Conservation (phyloP, 2,888 invertebrate species). For the Rhingia campestris region DNA sequence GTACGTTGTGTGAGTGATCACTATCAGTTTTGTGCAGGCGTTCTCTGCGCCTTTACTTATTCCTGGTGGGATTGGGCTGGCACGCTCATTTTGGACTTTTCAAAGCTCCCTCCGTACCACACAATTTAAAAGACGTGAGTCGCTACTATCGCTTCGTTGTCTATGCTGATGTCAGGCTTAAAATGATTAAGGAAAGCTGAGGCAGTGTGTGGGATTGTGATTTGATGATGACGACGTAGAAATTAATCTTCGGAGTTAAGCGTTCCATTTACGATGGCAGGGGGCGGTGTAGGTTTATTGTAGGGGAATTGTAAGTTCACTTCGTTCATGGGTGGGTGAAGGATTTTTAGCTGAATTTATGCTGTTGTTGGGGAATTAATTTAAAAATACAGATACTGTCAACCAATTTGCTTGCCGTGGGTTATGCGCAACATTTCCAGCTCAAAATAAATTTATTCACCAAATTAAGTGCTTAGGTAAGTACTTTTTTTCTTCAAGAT, state of each 20-base stretch:
- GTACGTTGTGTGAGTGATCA: conserved; percentile 58
- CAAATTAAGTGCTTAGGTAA: neutral
- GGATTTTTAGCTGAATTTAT: neutral
- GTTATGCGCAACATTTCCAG: neutral
- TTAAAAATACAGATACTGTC: neutral
- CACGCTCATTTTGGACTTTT: conserved; percentile 37
- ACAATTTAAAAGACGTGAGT: conserved; percentile 62
- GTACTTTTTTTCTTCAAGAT: neutral
- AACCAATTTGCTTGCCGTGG: neutral
- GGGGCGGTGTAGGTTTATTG: neutral
- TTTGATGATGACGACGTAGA: conserved; percentile 58
- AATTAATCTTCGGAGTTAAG: conserved; percentile 51
- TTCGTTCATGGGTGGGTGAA: neutral
- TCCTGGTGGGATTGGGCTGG: conserved; percentile 5
- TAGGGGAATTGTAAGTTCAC: neutral
- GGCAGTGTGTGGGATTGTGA: conserved; percentile 58
- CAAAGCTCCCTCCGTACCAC: conserved; percentile 10
- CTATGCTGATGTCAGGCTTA: conserved; percentile 65
- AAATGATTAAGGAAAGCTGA: conserved; percentile 66
- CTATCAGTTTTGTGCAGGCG: conserved; percentile 61
- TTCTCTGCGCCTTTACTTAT: conserved; percentile 29
- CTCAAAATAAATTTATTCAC: neutral
- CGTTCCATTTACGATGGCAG: neutral
- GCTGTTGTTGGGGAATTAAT: neutral
- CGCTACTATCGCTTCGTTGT: conserved; percentile 19